These are phyloP conservation scores for Nestor notabilis DNA, from an alignment of 2,113 vertebrate species.

Conservation along the genomic window DNA sequence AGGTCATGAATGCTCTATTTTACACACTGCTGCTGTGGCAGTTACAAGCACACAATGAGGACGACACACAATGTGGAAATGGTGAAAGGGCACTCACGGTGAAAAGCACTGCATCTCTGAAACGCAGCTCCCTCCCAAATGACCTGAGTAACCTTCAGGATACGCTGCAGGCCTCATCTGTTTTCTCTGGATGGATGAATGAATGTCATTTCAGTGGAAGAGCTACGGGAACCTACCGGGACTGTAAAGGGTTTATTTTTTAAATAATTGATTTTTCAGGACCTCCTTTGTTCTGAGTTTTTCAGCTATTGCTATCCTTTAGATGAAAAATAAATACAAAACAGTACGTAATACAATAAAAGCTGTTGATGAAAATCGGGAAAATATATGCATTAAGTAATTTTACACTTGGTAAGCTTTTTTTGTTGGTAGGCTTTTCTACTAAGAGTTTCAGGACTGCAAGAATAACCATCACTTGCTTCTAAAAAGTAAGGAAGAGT, in stretches of 20 bases:
- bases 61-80: background rate
- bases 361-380: background rate
- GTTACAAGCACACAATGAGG: background rate
- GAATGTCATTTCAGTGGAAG: background rate
- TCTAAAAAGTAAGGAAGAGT: background rate
- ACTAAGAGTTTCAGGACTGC: background rate
- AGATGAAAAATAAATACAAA: background rate
- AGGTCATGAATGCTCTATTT: background rate
- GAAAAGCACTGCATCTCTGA: background rate
- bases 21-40: background rate
- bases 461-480: background rate
- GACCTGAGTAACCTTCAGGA: background rate
- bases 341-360: background rate
- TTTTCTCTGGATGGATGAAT: background rate
- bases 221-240: background rate
- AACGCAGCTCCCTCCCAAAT: background rate
- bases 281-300: background rate
- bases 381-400: background rate
- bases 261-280: background rate
- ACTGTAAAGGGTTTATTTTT: background rate
- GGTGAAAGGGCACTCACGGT: rapidly evolving
- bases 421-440: background rate
- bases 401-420: background rate
- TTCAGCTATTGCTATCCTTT: background rate
- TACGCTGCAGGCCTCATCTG: background rate